Conservation (phyloP, 2,797 vertebrate genomes). For the Peromyscus eremicus region DNA sequence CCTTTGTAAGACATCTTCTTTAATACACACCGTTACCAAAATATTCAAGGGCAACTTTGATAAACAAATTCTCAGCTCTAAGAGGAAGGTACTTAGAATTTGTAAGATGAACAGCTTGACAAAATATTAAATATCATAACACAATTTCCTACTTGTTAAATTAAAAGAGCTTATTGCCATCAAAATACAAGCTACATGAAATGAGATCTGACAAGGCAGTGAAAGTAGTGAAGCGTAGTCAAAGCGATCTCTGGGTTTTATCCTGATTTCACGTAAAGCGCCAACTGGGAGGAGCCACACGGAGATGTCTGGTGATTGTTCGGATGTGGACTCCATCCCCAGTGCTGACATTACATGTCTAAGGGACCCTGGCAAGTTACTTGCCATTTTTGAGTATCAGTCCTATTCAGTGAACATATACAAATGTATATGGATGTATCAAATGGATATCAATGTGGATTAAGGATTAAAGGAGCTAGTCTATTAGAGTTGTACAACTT, state of each 20-base stretch:
- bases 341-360: neutral
- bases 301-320: neutral
- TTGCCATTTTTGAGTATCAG: neutral
- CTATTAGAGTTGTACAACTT: neutral
- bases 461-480: neutral
- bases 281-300: neutral
- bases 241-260: neutral
- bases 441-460: neutral
- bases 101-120: neutral
- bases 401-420: neutral
- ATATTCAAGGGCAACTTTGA: neutral
- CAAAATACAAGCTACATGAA: neutral
- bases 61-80: neutral
- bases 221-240: neutral
- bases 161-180: neutral
- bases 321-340: neutral
- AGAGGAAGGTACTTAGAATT: neutral
- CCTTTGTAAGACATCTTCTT: neutral
- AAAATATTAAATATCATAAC: neutral
- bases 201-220: neutral
- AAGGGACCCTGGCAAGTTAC: neutral
- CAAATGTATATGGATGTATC: neutral
- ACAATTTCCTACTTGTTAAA: conserved; percentile 23
- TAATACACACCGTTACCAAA: neutral
- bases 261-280: conserved; percentile 13